These are phyloP conservation scores for Ciconia nigra DNA, from an alignment of 2,797 vertebrate genomes.

Conservation along the genomic window DNA sequence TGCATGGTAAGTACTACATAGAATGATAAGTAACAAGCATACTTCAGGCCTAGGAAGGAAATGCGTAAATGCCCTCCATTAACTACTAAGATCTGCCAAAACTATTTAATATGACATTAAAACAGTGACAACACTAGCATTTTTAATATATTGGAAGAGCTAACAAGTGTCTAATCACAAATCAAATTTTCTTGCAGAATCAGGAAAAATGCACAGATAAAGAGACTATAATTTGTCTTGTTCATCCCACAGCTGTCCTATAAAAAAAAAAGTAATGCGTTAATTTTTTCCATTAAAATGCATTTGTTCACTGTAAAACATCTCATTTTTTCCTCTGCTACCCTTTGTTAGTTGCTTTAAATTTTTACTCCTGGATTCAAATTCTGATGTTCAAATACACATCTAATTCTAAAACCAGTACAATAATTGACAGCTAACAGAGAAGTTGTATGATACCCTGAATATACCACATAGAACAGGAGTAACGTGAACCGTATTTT, in stretches of 20 bases:
- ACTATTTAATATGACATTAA: not conserved
- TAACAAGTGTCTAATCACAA: not conserved
- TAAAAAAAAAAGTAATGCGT: not conserved
- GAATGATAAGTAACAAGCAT: not conserved
- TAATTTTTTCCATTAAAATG: not conserved
- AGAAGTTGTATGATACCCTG: not conserved
- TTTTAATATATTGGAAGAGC: not conserved
- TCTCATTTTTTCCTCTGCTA: not conserved
- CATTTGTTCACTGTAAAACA: not conserved
- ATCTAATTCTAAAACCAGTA: not conserved
- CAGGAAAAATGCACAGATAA: too few species aligned
- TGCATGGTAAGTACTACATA: not conserved
- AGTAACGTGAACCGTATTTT: fast-evolving
- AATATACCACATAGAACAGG: fast-evolving
- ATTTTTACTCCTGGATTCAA: not conserved
- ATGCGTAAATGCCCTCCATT: not conserved
- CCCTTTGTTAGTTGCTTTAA: not conserved
- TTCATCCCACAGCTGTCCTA: not conserved
- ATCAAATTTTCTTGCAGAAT: not conserved
- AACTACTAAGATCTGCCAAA: not conserved
- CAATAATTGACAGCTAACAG: fast-evolving
- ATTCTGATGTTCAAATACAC: not conserved
- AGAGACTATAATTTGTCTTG: not conserved
- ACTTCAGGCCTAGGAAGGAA: not conserved
- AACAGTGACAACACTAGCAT: not conserved